Evolutionary conservation across 2,797 vertebrate species (phyloP).

Genomic region (Neostethus bicornis): DNA sequence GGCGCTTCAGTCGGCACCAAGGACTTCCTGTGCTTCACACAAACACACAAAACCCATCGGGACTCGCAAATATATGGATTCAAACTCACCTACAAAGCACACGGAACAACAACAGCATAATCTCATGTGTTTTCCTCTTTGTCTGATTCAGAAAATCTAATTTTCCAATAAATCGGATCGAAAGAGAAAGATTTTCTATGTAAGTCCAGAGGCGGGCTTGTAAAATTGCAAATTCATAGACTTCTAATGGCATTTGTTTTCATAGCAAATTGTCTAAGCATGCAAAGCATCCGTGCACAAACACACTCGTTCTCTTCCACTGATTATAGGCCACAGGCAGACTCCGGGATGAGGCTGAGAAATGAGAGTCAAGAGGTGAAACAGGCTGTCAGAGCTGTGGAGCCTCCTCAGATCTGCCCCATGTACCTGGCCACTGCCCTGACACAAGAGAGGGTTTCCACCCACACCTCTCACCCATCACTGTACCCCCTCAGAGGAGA

Average conservation of each 20-base stretch:
- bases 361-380: conserved; percentile 57
- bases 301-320: conserved; percentile 28
- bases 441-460: conserved; percentile 52
- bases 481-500: conserved; percentile 67
- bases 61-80: conserved; percentile 18
- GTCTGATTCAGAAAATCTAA: neutral
- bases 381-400: conserved; percentile 63
- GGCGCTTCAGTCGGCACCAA: conserved; percentile 71
- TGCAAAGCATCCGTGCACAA: conserved; percentile 6
- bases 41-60: conserved; percentile 19
- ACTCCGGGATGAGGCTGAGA: conserved; percentile 32
- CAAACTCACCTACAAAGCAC: neutral
- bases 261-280: neutral
- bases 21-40: conserved; percentile 56
- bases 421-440: conserved; percentile 49
- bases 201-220: neutral
- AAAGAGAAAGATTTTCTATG: neutral
- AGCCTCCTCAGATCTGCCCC: conserved; percentile 63
- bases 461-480: conserved; percentile 68
- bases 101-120: conserved; percentile 3
- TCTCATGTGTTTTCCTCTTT: neutral
- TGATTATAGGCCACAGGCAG: conserved; percentile 41
- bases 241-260: neutral
- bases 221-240: neutral
- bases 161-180: neutral